Base-by-base conservation (phyloP, 2,888 invertebrate genomes). In the Lutraria lutraria region DNA sequence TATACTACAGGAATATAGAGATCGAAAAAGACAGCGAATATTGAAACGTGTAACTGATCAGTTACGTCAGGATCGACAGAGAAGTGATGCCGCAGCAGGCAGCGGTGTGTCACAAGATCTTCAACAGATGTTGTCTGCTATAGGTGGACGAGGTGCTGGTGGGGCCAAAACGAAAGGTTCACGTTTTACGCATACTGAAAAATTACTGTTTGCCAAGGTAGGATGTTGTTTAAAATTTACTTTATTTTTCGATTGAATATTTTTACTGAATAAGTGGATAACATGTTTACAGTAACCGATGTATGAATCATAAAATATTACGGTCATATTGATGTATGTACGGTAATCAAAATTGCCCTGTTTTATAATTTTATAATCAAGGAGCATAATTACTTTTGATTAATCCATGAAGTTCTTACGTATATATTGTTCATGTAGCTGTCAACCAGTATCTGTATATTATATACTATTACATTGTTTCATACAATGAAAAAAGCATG, bases 171-270 rank as follows among this genome's bases (percentile, higher is more conserved):
- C 94, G 6, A 96, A 96, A 90, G 96, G 96, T 10, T 96, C 96
- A 19, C 91, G 96, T 25, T 97, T 97, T 90, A 95, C 96, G 19
- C 96, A 96, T 88, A 94, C 96, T n/a, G 96, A 96, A 90, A 96
- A 96, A 91, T 94, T 96, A 8, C 95, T 96, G 83, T 96, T 96
- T 94, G 95, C 96, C 52, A 95, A 96, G 95, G 96, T 96, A 89
- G 13, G 34, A 0, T 31, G 16, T 76, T 15, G 3, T 19, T 76
- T 15, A 12, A n/a, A 13, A 4, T 21, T 25, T 6, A 68, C 13
- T 25, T n/a, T n/a, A 25, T 68, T n/a, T 56, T 68, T 25, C 63
- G n/a, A 8, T 43, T 4, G 43, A 43, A 43, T 43, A 43, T 43
- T 2, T 43, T 8, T 43, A 8, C 43, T 43, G 2, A 43, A 43